Conservation (phyloP, 2,888 invertebrate species). For the Polia nebulosa region DNA sequence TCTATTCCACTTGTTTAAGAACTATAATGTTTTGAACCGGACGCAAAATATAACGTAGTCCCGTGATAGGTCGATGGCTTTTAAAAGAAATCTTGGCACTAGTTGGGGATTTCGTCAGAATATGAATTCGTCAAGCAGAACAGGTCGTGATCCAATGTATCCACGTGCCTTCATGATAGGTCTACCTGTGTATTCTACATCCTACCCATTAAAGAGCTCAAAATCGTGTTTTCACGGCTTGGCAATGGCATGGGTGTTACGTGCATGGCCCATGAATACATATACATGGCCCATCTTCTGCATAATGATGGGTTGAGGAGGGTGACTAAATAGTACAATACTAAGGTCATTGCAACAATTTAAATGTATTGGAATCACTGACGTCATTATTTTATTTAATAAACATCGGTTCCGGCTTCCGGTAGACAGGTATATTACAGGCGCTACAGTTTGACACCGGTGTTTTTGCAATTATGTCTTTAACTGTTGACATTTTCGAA, state of each 20-base stretch:
- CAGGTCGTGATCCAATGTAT: constrained; percentile 63
- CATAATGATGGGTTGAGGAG: background rate
- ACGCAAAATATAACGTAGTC: constrained; percentile 65
- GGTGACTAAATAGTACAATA: background rate
- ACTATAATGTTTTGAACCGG: constrained; percentile 12
- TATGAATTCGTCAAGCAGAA: constrained; percentile 85
- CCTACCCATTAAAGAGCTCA: background rate
- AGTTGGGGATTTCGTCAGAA: constrained; percentile 85
- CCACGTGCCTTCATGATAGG: constrained; percentile 31
- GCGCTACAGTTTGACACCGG: constrained; percentile 2
- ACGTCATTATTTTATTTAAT: constrained; percentile 16
- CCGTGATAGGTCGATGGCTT: constrained; percentile 86
- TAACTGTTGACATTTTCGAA: constrained; percentile 35
- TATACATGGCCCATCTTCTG: background rate
- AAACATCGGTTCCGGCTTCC: background rate
- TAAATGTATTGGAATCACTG: background rate
- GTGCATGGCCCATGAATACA: background rate
- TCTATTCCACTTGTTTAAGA: constrained; percentile 61
- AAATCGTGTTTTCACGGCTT: background rate
- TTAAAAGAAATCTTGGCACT: constrained; percentile 88
- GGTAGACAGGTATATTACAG: background rate
- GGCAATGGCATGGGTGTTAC: no score
- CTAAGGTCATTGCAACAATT: background rate
- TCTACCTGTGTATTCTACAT: background rate
- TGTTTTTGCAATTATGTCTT: no score